Conservation (phyloP, 2,888 invertebrate species). For the Agonopterix subpropinquella region DNA sequence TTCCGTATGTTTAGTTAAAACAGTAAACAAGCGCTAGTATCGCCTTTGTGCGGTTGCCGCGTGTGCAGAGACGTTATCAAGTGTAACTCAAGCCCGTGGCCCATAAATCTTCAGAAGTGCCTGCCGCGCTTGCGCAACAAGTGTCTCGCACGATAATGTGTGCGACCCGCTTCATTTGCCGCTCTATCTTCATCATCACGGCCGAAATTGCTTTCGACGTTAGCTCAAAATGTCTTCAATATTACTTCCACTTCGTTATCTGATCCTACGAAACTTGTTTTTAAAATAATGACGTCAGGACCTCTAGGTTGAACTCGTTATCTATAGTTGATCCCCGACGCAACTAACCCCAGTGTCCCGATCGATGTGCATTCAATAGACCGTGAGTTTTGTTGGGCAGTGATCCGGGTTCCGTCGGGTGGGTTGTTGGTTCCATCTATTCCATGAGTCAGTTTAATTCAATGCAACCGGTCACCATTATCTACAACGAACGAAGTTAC, state of each 20-base stretch:
- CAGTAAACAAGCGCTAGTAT: slow-evolving; percentile 21
- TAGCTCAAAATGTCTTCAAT: background rate
- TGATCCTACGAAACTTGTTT: background rate
- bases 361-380: slow-evolving; percentile 35
- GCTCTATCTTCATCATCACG: slow-evolving; percentile 31
- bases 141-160: slow-evolving; percentile 43
- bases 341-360: background rate
- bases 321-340: background rate
- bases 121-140: slow-evolving; percentile 61
- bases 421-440: slow-evolving; percentile 8
- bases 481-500: slow-evolving; percentile 23
- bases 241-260: background rate
- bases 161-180: slow-evolving; percentile 27
- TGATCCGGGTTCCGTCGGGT: slow-evolving; percentile 57
- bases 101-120: slow-evolving; percentile 61
- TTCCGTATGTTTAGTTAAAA: slow-evolving; percentile 35
- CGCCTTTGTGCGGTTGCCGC: slow-evolving; percentile 36
- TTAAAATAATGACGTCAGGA: no score
- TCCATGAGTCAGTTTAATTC: slow-evolving; percentile 53
- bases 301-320: background rate
- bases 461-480: slow-evolving; percentile 46
- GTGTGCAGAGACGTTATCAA: slow-evolving; percentile 59
- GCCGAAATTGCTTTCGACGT: background rate
- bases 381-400: slow-evolving; percentile 48
- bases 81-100: slow-evolving; percentile 56